These are phyloP conservation scores for Furcula furcula DNA, from an alignment of 2,888 invertebrate species.

Conservation along the genomic window DNA sequence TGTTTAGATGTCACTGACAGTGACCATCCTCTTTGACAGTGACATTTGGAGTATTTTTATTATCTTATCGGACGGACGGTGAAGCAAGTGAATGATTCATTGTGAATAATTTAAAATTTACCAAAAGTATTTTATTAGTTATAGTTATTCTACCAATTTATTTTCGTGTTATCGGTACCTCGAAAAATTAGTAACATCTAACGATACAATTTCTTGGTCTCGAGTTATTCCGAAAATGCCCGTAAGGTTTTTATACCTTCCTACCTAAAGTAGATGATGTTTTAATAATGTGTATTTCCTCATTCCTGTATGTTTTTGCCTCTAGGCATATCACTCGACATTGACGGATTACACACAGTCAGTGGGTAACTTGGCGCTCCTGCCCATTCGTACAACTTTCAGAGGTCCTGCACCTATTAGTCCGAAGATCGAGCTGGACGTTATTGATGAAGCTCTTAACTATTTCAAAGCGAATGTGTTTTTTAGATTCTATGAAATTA, in stretches of 20 bases:
- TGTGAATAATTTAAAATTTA: too few species aligned
- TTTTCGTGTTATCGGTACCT: too few species aligned
- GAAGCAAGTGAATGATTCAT: too few species aligned
- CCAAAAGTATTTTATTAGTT: too few species aligned
- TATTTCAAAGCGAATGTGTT: slow-evolving; percentile 99
- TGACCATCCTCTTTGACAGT: too few species aligned
- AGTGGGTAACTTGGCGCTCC: slow-evolving; percentile 95
- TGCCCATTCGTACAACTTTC: slow-evolving; percentile 94
- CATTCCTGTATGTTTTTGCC: slow-evolving; percentile 33
- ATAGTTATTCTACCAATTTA: too few species aligned
- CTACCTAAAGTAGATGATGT: not conserved
- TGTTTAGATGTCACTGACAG: too few species aligned
- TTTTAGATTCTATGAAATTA: slow-evolving; percentile 99
- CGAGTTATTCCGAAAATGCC: slow-evolving; percentile 42
- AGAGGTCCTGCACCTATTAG: slow-evolving; percentile 94
- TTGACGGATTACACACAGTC: slow-evolving; percentile 87
- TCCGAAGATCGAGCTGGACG: slow-evolving; percentile 87
- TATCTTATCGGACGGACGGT: too few species aligned
- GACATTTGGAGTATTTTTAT: too few species aligned
- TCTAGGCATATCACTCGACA: slow-evolving; percentile 97
- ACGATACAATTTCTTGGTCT: too few species aligned
- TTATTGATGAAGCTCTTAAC: slow-evolving; percentile 98
- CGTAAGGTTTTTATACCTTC: slow-evolving; percentile 31
- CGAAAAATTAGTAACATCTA: too few species aligned
- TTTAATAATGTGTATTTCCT: not conserved